Percentiles rank a stretch among this genome's conserved stretches.
These are phyloP conservation scores for Stegodyphus mimosarum DNA, from an alignment of 1,140 invertebrate species.

Conservation along the genomic window DNA sequence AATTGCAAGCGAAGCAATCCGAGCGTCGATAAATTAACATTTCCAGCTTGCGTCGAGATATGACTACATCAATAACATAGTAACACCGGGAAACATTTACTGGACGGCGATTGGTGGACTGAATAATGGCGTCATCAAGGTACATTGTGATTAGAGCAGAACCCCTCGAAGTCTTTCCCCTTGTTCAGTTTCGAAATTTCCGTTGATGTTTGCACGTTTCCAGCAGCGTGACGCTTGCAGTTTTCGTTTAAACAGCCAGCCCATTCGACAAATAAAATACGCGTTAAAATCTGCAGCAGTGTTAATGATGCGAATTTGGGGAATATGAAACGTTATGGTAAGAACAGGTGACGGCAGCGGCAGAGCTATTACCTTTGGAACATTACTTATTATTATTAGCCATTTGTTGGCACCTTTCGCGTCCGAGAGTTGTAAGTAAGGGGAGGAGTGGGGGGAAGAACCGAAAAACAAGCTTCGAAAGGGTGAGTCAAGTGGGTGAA, in stretches of 20 bases:
- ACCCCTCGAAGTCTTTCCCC: background rate
- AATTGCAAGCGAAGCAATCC: background rate
- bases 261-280: constrained; percentile 50
- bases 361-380: constrained; percentile 42
- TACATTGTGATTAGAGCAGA: constrained; percentile 45
- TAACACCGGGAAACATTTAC: constrained; percentile 19
- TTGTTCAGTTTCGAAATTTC: constrained; percentile 29
- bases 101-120: constrained; percentile 21
- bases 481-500: constrained; percentile 39
- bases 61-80: background rate
- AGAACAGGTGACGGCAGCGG: constrained; percentile 39
- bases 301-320: constrained; percentile 53
- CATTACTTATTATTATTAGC: constrained; percentile 56
- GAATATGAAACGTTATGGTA: constrained; percentile 49
- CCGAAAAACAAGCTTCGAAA: constrained; percentile 32
- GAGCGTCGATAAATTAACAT: constrained; percentile 17
- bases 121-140: constrained; percentile 27
- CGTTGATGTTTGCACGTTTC: constrained; percentile 36
- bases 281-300: constrained; percentile 48
- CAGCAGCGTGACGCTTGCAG: constrained; percentile 3
- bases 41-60: background rate
- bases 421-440: background rate
- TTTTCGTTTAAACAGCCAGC: constrained; percentile 16
- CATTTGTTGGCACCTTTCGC: constrained; percentile 41
- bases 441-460: background rate